phyloP scores from a whole-genome alignment of 2,888 invertebrate species.

The Cataglyphis altisquamis region DNA sequence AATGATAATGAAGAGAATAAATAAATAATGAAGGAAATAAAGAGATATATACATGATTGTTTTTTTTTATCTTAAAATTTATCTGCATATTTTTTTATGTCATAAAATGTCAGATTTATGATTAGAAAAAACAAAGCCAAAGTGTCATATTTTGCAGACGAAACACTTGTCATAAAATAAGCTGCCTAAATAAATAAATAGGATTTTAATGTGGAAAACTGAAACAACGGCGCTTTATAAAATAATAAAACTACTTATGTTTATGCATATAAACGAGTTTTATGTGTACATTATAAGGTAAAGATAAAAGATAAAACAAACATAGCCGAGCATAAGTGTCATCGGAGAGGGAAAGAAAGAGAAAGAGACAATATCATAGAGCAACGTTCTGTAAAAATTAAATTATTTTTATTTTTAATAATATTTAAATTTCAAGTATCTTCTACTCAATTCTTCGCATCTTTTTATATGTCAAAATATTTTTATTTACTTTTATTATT shows the following conservation, averaged over 20 bases:
- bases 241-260: conserved; percentile 20
- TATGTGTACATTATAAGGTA: background rate
- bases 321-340: conserved; percentile 28
- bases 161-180: background rate
- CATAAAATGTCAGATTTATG: background rate
- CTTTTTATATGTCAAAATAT: background rate
- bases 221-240: conserved; percentile 37
- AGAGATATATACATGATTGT: too few species aligned
- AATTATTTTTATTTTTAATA: conserved; percentile 31
- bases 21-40: background rate
- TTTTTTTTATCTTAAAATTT: background rate
- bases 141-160: background rate
- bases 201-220: conserved; percentile 17
- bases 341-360: background rate
- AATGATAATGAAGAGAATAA: background rate
- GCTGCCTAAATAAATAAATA: conserved; percentile 39
- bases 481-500: background rate
- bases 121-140: background rate
- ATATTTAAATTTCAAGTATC: background rate
- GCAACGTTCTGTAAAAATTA: conserved; percentile 3
- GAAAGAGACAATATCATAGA: background rate
- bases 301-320: background rate
- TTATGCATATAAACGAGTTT: background rate
- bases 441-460: background rate
- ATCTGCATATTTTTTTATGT: background rate